Percentiles rank a stretch among this genome's conserved stretches.
phyloP scores from a whole-genome alignment of 92 coral and sea anemone species.

The Montipora capitata region DNA sequence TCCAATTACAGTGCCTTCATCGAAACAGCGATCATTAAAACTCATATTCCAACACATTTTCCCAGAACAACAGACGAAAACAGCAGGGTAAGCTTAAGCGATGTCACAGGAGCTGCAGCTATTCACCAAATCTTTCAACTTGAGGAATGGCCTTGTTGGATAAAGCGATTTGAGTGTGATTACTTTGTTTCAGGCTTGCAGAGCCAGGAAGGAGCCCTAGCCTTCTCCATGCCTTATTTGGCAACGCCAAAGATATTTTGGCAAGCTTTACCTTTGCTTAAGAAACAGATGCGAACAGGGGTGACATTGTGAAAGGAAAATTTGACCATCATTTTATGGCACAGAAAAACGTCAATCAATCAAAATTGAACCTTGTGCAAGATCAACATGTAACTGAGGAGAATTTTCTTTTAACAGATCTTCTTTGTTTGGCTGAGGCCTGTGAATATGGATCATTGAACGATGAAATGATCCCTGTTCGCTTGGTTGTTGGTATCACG shows the following conservation, averaged over 20 bases:
- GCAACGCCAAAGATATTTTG: no score
- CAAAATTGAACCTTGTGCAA: no score
- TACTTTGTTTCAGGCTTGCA: no score
- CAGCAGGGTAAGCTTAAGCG: not conserved
- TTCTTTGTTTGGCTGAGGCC: conserved; percentile 7
- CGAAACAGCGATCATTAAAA: not conserved
- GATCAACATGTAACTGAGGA: no score
- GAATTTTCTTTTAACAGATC: not conserved
- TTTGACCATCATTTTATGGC: no score
- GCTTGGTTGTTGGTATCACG: conserved; percentile 25
- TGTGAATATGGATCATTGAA: conserved; percentile 20
- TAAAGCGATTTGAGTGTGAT: conserved; percentile 12
- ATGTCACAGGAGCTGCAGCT: not conserved
- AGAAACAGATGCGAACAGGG: no score
- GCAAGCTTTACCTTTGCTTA: no score
- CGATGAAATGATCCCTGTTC: conserved; percentile 23
- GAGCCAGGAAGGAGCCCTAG: no score
- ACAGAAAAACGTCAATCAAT: no score
- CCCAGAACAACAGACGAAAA: not conserved
- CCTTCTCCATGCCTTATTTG: no score
- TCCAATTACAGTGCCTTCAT: not conserved
- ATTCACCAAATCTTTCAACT: not conserved
- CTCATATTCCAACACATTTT: not conserved
- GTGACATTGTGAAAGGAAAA: no score
- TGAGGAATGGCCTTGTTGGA: conserved; percentile 55